Evolutionary conservation across 2,888 invertebrate genomes (phyloP).

Genomic region (Catocala sponsa): DNA sequence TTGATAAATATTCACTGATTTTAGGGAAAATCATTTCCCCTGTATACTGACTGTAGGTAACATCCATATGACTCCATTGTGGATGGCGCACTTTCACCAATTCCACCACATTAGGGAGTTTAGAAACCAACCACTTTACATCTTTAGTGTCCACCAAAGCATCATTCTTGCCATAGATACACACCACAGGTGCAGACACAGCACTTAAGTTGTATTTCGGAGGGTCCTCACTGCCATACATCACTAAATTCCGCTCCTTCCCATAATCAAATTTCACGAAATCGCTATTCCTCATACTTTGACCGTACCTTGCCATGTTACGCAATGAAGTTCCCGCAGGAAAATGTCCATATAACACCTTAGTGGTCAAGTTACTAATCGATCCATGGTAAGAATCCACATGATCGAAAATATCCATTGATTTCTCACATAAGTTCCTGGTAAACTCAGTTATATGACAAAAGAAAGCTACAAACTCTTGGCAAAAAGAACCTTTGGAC

Average conservation of each 20-base stretch:
- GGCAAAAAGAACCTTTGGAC: conserved; percentile 61
- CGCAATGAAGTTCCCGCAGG: conserved; percentile 56
- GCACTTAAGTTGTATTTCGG: conserved; percentile 66
- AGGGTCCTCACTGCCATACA: conserved; percentile 64
- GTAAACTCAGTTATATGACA: conserved; percentile 60
- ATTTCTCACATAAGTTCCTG: conserved; percentile 54
- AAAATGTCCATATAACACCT: conserved; percentile 64
- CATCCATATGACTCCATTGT: conserved; percentile 65
- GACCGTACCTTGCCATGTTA: conserved; percentile 72
- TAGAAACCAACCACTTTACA: conserved; percentile 81
- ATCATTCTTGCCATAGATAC: conserved; percentile 77
- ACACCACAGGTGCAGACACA: conserved; percentile 63
- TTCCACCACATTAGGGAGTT: conserved; percentile 87
- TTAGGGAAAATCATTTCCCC: conserved; percentile 45
- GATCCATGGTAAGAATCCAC: conserved; percentile 63
- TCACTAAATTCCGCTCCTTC: conserved; percentile 55
- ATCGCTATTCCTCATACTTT: conserved; percentile 55
- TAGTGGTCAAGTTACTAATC: conserved; percentile 60
- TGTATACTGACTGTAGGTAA: conserved; percentile 60
- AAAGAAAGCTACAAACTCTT: conserved; percentile 65
- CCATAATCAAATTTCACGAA: conserved; percentile 77
- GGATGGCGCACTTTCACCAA: conserved; percentile 86
- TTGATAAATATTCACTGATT: conserved; percentile 79
- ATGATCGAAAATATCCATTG: conserved; percentile 57
- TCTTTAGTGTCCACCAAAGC: conserved; percentile 89